Base-by-base conservation (phyloP, 2,888 invertebrate species). In the Zootermopsis nevadensis region DNA sequence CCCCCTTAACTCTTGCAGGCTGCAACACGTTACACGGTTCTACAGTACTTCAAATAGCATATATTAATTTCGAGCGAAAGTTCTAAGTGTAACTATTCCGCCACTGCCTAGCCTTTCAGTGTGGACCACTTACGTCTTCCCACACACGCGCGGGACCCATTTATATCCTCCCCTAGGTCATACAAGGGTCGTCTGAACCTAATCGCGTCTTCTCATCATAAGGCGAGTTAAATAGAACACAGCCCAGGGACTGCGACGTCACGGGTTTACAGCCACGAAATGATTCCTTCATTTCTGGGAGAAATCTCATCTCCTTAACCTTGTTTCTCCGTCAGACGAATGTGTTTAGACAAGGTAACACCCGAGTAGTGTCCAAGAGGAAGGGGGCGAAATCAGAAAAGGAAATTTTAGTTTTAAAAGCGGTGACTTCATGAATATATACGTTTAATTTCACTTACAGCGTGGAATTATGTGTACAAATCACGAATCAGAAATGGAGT, bases 1-100 rank as follows among this genome's bases (percentile, higher is more conserved):
- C n/a, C n/a, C n/a, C n/a, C n/a, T n/a, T n/a, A n/a, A n/a, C n/a
- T n/a, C n/a, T 15, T 31, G 30, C 69, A 69, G 31, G 31, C 33
- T 69, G 42, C 7, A 53, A 48, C 55, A 31, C 33, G 42, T 38
- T 76, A 76, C 76, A n/a, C 38, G 38, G 31, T 77, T 77, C 77
- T 24, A 53, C 31, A 31, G 53, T 30, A 77, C 77, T 77, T 77
- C 77, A 77, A 77, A 77, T 77, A 33, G 77, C 77, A 77, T 77
- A 77, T 55, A 77, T 77, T 77, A 77, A 77, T 77, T 77, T 53
- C 38, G 42, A 76, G 38, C 42, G 42, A 27, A 42, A 76, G 24
- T 74, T 74, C 3, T 10, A 19, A 33, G 77, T n/a, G 76, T 33
- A 10, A 24, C 76, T 76, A 76, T 42, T 38, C 76, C 72, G 24